Conservation (phyloP, 2,888 invertebrate genomes). For the Spilosoma lubricipeda region DNA sequence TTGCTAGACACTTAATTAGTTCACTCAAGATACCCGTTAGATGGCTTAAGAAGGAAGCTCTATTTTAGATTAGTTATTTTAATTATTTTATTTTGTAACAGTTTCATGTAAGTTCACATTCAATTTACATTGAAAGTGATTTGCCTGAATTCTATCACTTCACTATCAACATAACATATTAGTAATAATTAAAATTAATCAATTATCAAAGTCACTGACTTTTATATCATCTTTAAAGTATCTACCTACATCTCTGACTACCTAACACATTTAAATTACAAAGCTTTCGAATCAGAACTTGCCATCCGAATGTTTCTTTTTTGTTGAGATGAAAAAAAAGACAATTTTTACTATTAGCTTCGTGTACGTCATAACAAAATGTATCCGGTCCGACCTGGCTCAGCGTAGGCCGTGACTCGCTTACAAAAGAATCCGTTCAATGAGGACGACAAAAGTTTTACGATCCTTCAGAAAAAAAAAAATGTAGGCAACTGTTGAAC, state of each 20-base stretch:
- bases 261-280: not conserved
- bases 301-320: not conserved
- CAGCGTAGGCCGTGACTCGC: slow-evolving; percentile 54
- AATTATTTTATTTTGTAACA: not conserved
- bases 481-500: not conserved
- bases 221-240: not conserved
- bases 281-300: not conserved
- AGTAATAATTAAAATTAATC: not conserved
- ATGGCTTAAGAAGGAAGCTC: not conserved
- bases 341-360: slow-evolving; percentile 55
- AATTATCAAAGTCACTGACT: not conserved
- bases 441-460: slow-evolving; percentile 49
- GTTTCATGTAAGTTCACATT: not conserved
- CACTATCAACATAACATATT: not conserved
- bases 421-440: slow-evolving; percentile 51
- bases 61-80: not conserved
- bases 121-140: too few species aligned
- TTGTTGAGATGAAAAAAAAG: slow-evolving; percentile 26
- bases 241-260: not conserved
- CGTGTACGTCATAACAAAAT: slow-evolving; percentile 55
- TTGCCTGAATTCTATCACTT: not conserved
- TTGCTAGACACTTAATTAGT: not conserved
- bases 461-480: slow-evolving; percentile 13
- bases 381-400: slow-evolving; percentile 47
- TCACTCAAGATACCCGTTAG: not conserved